A percentile compares a stretch with the other conserved stretches of the same genome.
These are phyloP conservation scores for Shargacucullia verbasci DNA, from an alignment of 2,888 invertebrate genomes.

Conservation along the genomic window DNA sequence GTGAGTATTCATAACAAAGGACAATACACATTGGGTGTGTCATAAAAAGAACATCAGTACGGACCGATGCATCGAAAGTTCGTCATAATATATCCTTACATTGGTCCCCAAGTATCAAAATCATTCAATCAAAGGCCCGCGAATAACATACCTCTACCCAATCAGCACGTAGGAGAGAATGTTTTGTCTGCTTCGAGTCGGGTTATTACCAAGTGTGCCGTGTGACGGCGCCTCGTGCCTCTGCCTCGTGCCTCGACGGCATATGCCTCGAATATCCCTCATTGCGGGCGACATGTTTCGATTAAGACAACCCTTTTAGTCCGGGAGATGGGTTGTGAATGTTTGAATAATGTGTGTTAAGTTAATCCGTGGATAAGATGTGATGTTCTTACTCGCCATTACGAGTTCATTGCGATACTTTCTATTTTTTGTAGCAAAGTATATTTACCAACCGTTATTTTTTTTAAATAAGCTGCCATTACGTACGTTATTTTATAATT, in stretches of 20 bases:
- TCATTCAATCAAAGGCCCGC: slow-evolving; percentile 39
- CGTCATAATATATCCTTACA: neutral
- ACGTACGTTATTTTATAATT: no score
- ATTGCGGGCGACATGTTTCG: slow-evolving; percentile 85
- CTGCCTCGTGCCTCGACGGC: slow-evolving; percentile 67
- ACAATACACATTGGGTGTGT: no score
- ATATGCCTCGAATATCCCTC: slow-evolving; percentile 83
- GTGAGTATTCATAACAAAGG: no score
- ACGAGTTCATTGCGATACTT: no score
- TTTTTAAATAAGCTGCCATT: no score
- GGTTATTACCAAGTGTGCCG: slow-evolving; percentile 70
- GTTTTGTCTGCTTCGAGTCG: slow-evolving; percentile 81
- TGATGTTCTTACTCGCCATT: neutral
- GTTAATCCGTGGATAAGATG: slow-evolving; percentile 13
- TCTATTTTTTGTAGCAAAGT: no score
- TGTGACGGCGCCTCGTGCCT: slow-evolving; percentile 63
- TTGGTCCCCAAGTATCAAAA: slow-evolving; percentile 70
- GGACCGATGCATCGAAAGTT: no score
- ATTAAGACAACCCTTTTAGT: slow-evolving; percentile 84
- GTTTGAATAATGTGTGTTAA: slow-evolving; percentile 30
- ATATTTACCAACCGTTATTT: no score
- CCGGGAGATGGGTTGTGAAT: slow-evolving; percentile 60
- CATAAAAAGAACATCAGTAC: no score
- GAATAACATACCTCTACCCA: slow-evolving; percentile 74
- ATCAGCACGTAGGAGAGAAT: slow-evolving; percentile 83